Percentiles rank a stretch among this genome's conserved stretches.
Evolutionary conservation across 2,888 invertebrate genomes (phyloP).

Genomic region (Lymantria dispar): DNA sequence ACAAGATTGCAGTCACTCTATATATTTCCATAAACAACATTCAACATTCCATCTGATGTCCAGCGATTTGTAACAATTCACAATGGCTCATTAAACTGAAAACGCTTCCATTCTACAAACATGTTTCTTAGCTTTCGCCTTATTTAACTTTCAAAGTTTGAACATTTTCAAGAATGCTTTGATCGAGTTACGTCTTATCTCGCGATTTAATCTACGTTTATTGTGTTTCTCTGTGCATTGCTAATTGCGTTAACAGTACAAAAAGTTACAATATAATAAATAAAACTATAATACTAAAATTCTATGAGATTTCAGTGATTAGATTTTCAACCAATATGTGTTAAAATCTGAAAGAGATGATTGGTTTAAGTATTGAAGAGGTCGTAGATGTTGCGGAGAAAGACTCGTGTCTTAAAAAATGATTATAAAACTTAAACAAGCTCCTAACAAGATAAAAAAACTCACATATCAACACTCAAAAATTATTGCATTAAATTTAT

Average conservation of each 20-base stretch:
- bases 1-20: neutral
- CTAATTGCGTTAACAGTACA: conserved; percentile 29
- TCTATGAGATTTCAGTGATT: too few relatives aligned
- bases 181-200: conserved; percentile 16
- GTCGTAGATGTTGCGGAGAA: too few relatives aligned
- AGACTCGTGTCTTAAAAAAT: too few relatives aligned
- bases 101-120: conserved; percentile 34
- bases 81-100: conserved; percentile 58
- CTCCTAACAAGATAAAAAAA: too few relatives aligned
- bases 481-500: too few relatives aligned
- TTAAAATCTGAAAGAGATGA: too few relatives aligned
- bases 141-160: conserved; percentile 30
- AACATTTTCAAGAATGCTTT: conserved; percentile 33
- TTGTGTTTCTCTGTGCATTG: conserved; percentile 14
- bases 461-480: too few relatives aligned
- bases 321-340: too few relatives aligned
- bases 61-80: conserved; percentile 38
- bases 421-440: too few relatives aligned
- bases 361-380: too few relatives aligned
- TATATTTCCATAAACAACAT: conserved; percentile 6
- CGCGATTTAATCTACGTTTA: conserved; percentile 17
- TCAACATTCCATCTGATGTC: conserved; percentile 29
- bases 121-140: conserved; percentile 28
- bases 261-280: conserved; percentile 12
- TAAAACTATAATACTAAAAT: neutral